Percentiles rank a stretch among this genome's conserved stretches.
These are phyloP conservation scores for Meriones psammophilus DNA, from an alignment of 2,797 vertebrate genomes.

Conservation along the genomic window DNA sequence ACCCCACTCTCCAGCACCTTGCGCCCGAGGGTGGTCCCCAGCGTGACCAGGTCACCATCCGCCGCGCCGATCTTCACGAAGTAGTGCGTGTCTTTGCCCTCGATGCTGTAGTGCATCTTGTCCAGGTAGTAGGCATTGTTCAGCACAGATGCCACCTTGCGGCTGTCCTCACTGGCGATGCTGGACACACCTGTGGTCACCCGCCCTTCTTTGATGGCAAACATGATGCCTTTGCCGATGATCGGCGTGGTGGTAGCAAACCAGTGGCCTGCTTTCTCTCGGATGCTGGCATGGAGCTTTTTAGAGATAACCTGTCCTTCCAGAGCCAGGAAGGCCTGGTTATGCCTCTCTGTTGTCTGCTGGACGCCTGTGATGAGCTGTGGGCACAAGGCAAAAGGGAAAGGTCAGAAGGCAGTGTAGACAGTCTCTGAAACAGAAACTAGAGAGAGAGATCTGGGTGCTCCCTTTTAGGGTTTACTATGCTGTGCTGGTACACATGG, in stretches of 20 bases:
- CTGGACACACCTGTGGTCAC: conserved; percentile 95
- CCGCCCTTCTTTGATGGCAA: conserved; percentile 96
- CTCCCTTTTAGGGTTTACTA: too few relatives aligned
- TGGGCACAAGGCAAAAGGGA: conserved; percentile 79
- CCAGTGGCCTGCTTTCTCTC: conserved; percentile 97
- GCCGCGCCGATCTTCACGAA: conserved; percentile 98
- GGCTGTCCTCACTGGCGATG: conserved; percentile 96
- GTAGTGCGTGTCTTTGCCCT: conserved; percentile 97
- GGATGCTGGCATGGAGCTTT: conserved; percentile 91
- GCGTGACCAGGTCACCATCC: conserved; percentile 95
- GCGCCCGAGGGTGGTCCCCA: conserved; percentile 96
- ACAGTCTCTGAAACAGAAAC: neutral
- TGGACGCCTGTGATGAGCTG: conserved; percentile 98
- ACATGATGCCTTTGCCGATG: conserved; percentile 97
- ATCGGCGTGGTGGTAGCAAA: conserved; percentile 97
- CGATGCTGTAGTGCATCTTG: conserved; percentile 97
- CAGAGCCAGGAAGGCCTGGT: conserved; percentile 98
- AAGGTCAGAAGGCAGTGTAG: neutral
- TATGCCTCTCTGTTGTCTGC: conserved; percentile 97
- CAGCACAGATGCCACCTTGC: conserved; percentile 96
- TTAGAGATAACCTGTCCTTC: conserved; percentile 97
- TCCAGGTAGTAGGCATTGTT: conserved; percentile 97
- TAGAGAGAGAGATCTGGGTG: neutral
- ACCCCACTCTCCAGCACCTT: conserved; percentile 96
- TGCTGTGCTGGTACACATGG: rapidly evolving